Percentiles rank a stretch among this genome's conserved stretches.
Evolutionary conservation across 1,140 invertebrate species (phyloP).

Genomic region (Diploscapter pachys): DNA sequence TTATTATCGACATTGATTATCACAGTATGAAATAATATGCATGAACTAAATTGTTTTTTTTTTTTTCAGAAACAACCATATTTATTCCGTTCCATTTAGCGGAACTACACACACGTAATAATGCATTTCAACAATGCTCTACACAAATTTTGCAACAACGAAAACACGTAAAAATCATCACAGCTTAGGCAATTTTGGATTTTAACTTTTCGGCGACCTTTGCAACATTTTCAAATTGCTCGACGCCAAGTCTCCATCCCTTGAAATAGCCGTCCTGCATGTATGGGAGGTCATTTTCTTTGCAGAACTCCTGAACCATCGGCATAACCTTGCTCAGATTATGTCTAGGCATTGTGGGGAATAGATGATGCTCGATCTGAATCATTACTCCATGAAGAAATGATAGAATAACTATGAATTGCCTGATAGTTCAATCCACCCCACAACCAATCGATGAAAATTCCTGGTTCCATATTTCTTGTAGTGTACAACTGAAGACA

Average conservation of each 20-base stretch:
- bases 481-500: constrained; percentile 59
- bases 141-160: not conserved
- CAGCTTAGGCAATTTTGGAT: constrained; percentile 33
- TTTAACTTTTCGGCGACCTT: constrained; percentile 42
- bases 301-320: constrained; percentile 55
- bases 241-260: constrained; percentile 49
- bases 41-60: too few species aligned
- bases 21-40: too few species aligned
- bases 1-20: too few species aligned
- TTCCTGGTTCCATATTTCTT: constrained; percentile 56
- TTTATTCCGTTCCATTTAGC: too few species aligned
- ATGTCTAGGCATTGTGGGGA: constrained; percentile 58
- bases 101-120: too few species aligned
- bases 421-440: constrained; percentile 58
- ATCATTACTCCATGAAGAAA: not conserved
- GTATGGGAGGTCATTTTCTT: constrained; percentile 53
- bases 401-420: not conserved
- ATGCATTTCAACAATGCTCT: too few species aligned
- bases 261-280: constrained; percentile 58
- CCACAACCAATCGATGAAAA: constrained; percentile 59
- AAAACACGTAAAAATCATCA: constrained; percentile 10
- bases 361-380: constrained; percentile 59
- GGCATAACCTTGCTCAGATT: constrained; percentile 56
- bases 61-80: too few species aligned
- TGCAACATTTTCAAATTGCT: constrained; percentile 53